Base-by-base conservation (phyloP, 2,888 invertebrate genomes). In the Hyles lineata region DNA sequence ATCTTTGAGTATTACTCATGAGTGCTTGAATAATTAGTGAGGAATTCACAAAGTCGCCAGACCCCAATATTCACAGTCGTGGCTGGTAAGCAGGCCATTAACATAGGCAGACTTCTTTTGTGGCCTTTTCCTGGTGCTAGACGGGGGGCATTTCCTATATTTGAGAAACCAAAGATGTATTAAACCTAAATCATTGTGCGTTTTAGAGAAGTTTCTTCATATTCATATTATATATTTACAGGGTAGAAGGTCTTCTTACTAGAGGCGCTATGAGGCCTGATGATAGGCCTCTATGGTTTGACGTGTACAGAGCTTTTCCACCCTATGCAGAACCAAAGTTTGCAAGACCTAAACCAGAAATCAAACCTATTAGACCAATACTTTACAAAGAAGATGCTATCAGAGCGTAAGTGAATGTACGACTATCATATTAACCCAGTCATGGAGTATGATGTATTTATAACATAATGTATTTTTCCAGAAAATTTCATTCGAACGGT, bases 251-350 rank as follows among this genome's bases (percentile, higher is more conserved):
- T 7, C 93, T 99, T 55, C 87, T 99, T 19, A 95, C 96, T 74
- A 96, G 97, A 29, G 97, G 97, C 70, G 98, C 97, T 5, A 93
- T 99, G 89, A 97, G 96, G 85, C 94, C 96, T 73, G 96, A 97
- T 79, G 98, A 99, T 82, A 96, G 97, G 77, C 99, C 99, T 0
- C 75, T 99, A 15, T 99, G 99, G 99, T 98, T 97, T 87, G 97
- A 98, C 86, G 93, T 99, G 29, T 99, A 99, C 87, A 96, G 96
- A 90, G 96, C 97, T 0, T 98, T 98, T 92, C 99, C 99, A 9
- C 99, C 99, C 1, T 96, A 96, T 78, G 91, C 96, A 63, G 98
- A 98, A 83, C 99, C 99, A 8, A 94, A 95, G 75, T 98, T 95
- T 90, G 97, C 97, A 78, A 95, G 97, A 83, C 96, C 96, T 7